Percentiles rank a stretch among this genome's conserved stretches.
These are phyloP conservation scores for Drosophila neotestacea DNA, from an alignment of 2,888 invertebrate genomes.

Conservation along the genomic window DNA sequence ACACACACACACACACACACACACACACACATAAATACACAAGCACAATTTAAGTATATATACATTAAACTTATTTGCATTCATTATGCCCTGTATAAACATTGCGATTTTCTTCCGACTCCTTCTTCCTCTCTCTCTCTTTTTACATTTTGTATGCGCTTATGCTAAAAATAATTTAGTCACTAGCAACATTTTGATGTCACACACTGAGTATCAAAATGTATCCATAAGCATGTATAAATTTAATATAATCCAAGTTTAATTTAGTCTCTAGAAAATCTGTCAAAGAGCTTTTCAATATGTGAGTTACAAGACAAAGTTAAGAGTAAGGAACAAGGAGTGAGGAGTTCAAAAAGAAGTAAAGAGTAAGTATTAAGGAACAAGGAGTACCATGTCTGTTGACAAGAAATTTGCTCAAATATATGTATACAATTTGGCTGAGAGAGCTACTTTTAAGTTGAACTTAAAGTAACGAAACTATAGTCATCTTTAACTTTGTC, in stretches of 20 bases:
- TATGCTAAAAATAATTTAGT: constrained; percentile 12
- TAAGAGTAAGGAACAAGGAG: background rate
- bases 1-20: constrained; percentile 6
- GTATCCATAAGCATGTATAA: constrained; percentile 4
- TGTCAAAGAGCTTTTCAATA: constrained; percentile 2
- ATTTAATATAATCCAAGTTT: constrained; percentile 6
- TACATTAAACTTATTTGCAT: constrained; percentile 55
- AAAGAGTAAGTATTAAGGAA: too few species aligned
- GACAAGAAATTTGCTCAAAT: background rate
- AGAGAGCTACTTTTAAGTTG: background rate
- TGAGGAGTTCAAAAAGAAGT: too few species aligned
- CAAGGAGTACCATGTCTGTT: too few species aligned
- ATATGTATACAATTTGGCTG: background rate
- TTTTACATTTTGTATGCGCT: background rate
- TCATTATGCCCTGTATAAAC: constrained; percentile 49
- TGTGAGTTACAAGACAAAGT: background rate
- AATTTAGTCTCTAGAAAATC: constrained; percentile 4
- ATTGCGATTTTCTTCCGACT: constrained; percentile 10
- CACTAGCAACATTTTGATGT: constrained; percentile 5
- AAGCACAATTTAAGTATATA: background rate
- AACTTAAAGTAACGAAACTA: background rate
- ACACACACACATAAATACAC: background rate
- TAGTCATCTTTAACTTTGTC: background rate
- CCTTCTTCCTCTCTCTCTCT: too few species aligned
- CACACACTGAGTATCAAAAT: background rate